Evolutionary conservation across 2,113 vertebrate genomes (phyloP), one percentile per base, ranked within the genome.

Genomic region (Recurvirostra avosetta): DNA sequence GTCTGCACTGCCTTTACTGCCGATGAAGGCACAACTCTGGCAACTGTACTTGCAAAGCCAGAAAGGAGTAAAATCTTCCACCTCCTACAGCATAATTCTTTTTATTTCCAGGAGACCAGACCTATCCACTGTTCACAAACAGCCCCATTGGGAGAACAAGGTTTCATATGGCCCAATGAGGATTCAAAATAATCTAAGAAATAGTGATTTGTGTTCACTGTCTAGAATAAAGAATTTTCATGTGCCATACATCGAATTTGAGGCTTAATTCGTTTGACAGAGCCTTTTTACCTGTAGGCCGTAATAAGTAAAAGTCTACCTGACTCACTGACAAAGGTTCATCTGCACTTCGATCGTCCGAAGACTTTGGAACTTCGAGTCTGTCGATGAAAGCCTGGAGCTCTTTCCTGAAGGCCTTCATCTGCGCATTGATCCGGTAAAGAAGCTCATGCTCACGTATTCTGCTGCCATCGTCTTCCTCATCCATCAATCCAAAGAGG

Each of bases 371-470:
- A 91, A 99, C 99, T 93, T 99, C 99, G 5, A 99, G 98, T 21
- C 99, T 98, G 98, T 99, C 99, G 29, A 99, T 99, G 96, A 99
- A 99, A 95, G 98, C 98, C 98, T 99, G 99, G 90, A 99, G 98
- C 97, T 99, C 99, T 97, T 99, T 99, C 97, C 99, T 98, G 97
- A 99, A 99, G 45, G 99, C 98, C 97, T 99, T 99, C 99, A 99
- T 99, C 98, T 99, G 99, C 15, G 99, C 99, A 1, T 99, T 99
- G 97, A 99, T 99, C 43, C 99, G 98, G 97, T 99, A 99, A 62
- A 99, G 98, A 86, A 99, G 98, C 98, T 99, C 99, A 29, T 99
- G 99, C 94, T 99, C 99, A 1, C 99, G 98, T 98, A 99, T 99
- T 82, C 99, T 98, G 97, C 99, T 98, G 86, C 99, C 99, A 30